Base-by-base conservation (phyloP, 2,888 invertebrate genomes). In the Prosopocoilus inquinatus region DNA sequence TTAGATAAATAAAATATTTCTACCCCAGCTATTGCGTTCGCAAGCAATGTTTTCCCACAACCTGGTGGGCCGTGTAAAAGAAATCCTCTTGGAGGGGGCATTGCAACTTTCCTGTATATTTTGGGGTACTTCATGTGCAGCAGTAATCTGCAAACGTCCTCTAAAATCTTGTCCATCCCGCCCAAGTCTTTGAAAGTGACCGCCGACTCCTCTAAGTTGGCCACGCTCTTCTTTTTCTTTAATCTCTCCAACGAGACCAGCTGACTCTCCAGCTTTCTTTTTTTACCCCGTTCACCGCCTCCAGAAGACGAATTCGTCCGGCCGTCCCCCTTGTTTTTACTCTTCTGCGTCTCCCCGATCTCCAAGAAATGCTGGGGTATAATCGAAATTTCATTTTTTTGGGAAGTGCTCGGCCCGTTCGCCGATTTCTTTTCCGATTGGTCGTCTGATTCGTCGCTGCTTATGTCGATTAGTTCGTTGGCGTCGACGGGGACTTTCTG, bases 31-130 rank as follows among this genome's bases (percentile, higher is more conserved):
- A 93, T 89, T 2, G 91, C 91, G 71, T 89, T 82, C 0, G 92
- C 93, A 56, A 93, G 70, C 52, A 91, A 79, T 2, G 90, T 91
- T 78, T 93, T 93, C 0, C 98, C 97, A 73, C 95, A 94, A 0
- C 98, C 98, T 0, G 97, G 94, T 1, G 98, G 97, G 0, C 98
- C 98, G 75, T 97, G 96, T 45, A 98, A 79, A 47, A 99, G 78
- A 67, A 97, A 89, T 20, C 96, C 97, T 70, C 93, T 82, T 0
- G 96, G 94, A 36, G 96, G 91, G 61, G 89, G 85, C 50, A 94
- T 86, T 1, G 95, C 95, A 59, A 96, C 80, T 63, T 87, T 83
- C 55, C 82, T 80, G 75, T 93, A 96, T n/a, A 96, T 85, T 75
- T 94, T 91, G 2, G 96, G 94, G 70, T 94, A 91, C 68, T 88